Conservation (phyloP, 2,888 invertebrate genomes). For the Toxonevra muliebris region DNA sequence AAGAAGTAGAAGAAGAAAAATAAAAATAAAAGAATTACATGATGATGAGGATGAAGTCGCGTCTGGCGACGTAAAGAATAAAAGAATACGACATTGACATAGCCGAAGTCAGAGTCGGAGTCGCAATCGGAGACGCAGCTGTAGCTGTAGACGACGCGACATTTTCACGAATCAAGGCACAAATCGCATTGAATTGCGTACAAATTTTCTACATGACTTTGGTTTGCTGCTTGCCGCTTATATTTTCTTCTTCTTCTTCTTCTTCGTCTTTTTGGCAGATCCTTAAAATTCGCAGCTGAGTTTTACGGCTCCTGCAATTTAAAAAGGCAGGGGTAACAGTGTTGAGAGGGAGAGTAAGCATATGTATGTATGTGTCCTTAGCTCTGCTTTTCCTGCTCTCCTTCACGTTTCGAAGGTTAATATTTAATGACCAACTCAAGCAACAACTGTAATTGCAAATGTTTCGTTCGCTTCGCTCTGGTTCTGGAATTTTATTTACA, state of each 20-base stretch:
- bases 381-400: constrained; percentile 6
- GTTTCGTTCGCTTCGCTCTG: constrained; percentile 12
- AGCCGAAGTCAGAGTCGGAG: not conserved
- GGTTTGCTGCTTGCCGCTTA: not conserved
- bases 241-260: not conserved
- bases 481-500: no score
- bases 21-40: no score
- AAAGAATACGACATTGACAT: not conserved
- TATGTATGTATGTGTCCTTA: no score
- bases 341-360: no score
- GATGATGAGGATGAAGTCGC: no score
- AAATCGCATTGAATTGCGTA: constrained; percentile 14
- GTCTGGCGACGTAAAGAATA: not conserved
- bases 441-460: constrained; percentile 27
- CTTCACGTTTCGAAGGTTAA: constrained; percentile 19
- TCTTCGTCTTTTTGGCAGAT: not conserved
- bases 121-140: not conserved
- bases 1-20: not conserved
- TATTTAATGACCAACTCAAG: constrained; percentile 30
- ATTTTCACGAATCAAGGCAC: constrained; percentile 29
- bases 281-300: constrained; percentile 1
- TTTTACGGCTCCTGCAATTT: no score
- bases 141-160: constrained; percentile 19
- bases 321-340: no score
- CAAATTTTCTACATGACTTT: not conserved